These are phyloP conservation scores for Sitta europaea DNA, from an alignment of 2,113 vertebrate species.

Conservation along the genomic window DNA sequence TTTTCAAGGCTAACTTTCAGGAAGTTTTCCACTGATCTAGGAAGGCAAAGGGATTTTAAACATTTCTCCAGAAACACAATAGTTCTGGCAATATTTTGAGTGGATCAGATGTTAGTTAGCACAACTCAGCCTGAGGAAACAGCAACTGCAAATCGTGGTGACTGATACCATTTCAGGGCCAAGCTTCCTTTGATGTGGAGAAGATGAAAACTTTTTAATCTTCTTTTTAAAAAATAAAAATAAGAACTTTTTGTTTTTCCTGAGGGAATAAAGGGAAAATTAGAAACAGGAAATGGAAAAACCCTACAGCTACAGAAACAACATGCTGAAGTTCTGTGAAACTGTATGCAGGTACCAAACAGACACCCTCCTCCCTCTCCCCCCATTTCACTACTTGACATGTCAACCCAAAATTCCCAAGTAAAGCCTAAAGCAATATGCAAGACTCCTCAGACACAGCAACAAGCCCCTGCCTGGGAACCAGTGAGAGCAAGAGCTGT, in stretches of 20 bases:
- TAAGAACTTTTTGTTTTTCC: not conserved
- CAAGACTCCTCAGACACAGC: not conserved
- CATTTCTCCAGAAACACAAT: not conserved
- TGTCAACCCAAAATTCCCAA: not conserved
- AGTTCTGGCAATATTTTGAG: not conserved
- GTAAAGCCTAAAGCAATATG: not conserved
- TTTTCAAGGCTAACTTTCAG: not conserved
- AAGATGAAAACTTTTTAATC: too few species aligned
- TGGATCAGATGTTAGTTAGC: not conserved
- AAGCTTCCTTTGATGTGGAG: not conserved
- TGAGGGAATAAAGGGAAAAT: not conserved
- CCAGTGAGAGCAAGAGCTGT: not conserved
- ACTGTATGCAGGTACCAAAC: rapidly evolving
- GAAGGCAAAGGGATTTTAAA: not conserved
- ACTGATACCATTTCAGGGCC: not conserved
- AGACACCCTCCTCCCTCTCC: not conserved
- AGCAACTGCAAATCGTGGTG: not conserved
- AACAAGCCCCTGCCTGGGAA: not conserved
- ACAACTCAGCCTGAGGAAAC: not conserved
- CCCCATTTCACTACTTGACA: not conserved
- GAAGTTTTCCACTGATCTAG: not conserved
- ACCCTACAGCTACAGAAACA: not conserved
- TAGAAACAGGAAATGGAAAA: not conserved
- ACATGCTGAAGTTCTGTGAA: not conserved
- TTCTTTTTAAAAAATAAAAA: too few species aligned